Evolutionary conservation across 2,888 invertebrate genomes (phyloP).

Genomic region (Mylabris sibirica): DNA sequence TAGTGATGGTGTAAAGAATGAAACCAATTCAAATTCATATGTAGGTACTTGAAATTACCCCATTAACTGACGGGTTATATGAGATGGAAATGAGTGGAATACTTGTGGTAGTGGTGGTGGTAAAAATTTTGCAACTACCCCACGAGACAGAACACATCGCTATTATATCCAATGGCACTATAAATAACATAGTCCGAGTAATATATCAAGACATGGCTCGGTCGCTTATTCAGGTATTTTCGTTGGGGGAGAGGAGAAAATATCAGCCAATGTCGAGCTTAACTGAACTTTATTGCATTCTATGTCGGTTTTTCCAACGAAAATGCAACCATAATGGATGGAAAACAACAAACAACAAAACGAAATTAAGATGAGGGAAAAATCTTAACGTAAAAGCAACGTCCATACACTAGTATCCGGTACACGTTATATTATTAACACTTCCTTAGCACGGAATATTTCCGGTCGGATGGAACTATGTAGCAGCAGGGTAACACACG

Average conservation of each 20-base stretch:
- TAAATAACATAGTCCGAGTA: conserved; percentile 29
- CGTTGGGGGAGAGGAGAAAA: conserved; percentile 32
- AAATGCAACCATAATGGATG: not conserved
- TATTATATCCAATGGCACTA: conserved; percentile 18
- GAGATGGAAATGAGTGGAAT: not conserved
- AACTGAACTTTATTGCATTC: conserved; percentile 45
- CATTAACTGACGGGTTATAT: too few relatives aligned
- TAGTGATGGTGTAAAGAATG: not conserved
- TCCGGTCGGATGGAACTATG: conserved; percentile 39
- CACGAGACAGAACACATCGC: conserved; percentile 28
- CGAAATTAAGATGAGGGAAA: conserved; percentile 1
- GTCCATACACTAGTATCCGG: conserved; percentile 34
- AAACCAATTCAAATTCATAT: too few relatives aligned
- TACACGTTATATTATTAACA: conserved; percentile 35
- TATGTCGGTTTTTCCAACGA: conserved; percentile 29
- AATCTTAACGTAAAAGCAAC: conserved; percentile 25
- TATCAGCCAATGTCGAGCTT: conserved; percentile 39
- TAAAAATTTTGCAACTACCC: conserved; percentile 24
- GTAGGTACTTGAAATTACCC: too few relatives aligned
- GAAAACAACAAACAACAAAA: not conserved
- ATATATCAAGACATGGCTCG: conserved; percentile 33
- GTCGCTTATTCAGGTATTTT: conserved; percentile 37
- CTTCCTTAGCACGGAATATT: conserved; percentile 41
- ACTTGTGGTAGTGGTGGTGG: not conserved
- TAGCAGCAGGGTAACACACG: conserved; percentile 28